Evolutionary conservation across 2,888 invertebrate genomes (phyloP).

Genomic region (Cosmia trapezina): DNA sequence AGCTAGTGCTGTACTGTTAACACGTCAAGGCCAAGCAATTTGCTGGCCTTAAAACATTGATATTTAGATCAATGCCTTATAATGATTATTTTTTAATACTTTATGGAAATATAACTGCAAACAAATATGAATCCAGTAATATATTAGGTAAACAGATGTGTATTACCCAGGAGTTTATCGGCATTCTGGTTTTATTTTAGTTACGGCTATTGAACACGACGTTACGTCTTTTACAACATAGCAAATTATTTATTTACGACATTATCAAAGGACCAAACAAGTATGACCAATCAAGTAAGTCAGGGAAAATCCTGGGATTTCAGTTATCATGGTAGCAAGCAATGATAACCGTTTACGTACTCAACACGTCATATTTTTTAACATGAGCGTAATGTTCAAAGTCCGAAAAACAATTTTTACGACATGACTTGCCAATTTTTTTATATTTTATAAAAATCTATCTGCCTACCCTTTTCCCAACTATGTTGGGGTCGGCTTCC

Average conservation of each 20-base stretch:
- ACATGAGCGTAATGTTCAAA: neutral
- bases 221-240: neutral
- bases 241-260: neutral
- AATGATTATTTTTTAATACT: too few relatives aligned
- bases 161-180: too few relatives aligned
- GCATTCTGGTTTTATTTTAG: neutral
- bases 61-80: too few relatives aligned
- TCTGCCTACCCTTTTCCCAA: too few relatives aligned
- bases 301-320: neutral
- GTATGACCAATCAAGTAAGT: too few relatives aligned
- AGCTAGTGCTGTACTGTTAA: too few relatives aligned
- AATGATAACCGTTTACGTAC: neutral
- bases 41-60: too few relatives aligned
- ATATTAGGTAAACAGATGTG: too few relatives aligned
- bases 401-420: neutral
- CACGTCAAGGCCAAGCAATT: too few relatives aligned
- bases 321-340: neutral
- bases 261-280: neutral
- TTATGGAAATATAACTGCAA: too few relatives aligned
- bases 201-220: neutral
- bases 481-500: too few relatives aligned
- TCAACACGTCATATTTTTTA: conserved; percentile 4
- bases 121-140: too few relatives aligned
- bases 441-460: neutral
- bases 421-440: conserved; percentile 23